These are phyloP conservation scores for Thymelicus lineola DNA, from an alignment of 2,888 invertebrate genomes.

Conservation along the genomic window DNA sequence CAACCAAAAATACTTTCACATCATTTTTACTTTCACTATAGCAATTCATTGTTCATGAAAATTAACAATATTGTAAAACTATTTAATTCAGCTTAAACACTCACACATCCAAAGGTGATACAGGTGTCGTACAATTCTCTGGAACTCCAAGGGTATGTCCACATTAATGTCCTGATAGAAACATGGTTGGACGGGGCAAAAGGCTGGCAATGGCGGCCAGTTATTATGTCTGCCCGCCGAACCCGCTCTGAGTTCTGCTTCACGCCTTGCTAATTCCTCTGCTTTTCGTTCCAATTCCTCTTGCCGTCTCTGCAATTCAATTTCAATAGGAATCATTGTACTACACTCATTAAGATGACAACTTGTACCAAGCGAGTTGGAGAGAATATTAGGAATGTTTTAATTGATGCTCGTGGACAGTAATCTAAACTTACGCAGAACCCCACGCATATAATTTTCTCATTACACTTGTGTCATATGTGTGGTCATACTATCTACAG, in stretches of 20 bases:
- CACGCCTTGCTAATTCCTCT: conserved; percentile 93
- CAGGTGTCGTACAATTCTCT: conserved; percentile 96
- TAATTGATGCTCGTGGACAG: conserved; percentile 37
- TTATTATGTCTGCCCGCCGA: conserved; percentile 93
- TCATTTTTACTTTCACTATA: no score
- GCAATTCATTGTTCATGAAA: no score
- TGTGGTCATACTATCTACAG: conserved; percentile 24
- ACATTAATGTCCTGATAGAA: conserved; percentile 99
- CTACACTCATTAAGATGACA: background rate
- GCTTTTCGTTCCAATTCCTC: conserved; percentile 97
- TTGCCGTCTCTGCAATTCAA: conserved; percentile 88
- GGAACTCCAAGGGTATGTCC: conserved; percentile 99
- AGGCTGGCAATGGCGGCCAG: conserved; percentile 98
- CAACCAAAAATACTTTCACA: no score
- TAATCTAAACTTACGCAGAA: conserved; percentile 40
- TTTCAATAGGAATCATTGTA: conserved; percentile 36
- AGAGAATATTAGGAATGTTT: background rate
- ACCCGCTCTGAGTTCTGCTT: conserved; percentile 91
- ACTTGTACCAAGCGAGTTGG: background rate
- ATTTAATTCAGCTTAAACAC: conserved; percentile 66
- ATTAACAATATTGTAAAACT: no score
- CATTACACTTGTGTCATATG: conserved; percentile 36
- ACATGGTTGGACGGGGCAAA: conserved; percentile 97
- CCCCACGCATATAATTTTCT: conserved; percentile 47
- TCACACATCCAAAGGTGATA: conserved; percentile 99